These are phyloP conservation scores for Phalloptychus januarius DNA, from an alignment of 2,797 vertebrate genomes.

Conservation along the genomic window DNA sequence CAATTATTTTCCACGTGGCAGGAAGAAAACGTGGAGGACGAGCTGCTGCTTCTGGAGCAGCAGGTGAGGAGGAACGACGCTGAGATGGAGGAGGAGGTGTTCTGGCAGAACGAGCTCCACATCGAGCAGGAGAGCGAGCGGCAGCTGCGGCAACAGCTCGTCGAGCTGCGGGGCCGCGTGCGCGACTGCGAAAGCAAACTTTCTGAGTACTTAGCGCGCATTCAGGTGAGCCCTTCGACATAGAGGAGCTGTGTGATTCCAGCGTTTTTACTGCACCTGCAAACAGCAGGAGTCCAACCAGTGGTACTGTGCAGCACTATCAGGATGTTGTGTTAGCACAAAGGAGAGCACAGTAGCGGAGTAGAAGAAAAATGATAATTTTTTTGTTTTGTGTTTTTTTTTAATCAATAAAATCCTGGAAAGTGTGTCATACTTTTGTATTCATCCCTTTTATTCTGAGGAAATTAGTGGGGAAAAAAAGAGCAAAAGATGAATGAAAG, in stretches of 20 bases:
- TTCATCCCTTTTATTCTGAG: too few species aligned
- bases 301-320: background rate
- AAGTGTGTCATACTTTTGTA: too few species aligned
- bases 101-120: conserved; percentile 95
- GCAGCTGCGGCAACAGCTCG: conserved; percentile 89
- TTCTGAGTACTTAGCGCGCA: conserved; percentile 83
- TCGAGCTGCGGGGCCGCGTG: conserved; percentile 86
- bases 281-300: background rate
- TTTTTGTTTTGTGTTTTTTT: too few species aligned
- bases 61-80: conserved; percentile 90
- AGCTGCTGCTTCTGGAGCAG: conserved; percentile 89
- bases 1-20: conserved; percentile 8
- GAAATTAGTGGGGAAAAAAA: too few species aligned
- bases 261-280: background rate
- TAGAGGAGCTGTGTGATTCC: background rate
- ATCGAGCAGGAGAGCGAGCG: conserved; percentile 93
- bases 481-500: too few species aligned
- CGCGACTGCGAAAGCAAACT: conserved; percentile 87
- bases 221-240: conserved; percentile 73
- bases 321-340: background rate
- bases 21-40: conserved; percentile 84
- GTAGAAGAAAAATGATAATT: too few species aligned
- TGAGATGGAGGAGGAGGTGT: conserved; percentile 94
- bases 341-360: background rate
- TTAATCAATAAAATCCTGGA: too few species aligned